Evolutionary conservation across 2,113 vertebrate species (phyloP), one percentile per base, ranked within the genome.

Genomic region (Malurus alboscapulatus): DNA sequence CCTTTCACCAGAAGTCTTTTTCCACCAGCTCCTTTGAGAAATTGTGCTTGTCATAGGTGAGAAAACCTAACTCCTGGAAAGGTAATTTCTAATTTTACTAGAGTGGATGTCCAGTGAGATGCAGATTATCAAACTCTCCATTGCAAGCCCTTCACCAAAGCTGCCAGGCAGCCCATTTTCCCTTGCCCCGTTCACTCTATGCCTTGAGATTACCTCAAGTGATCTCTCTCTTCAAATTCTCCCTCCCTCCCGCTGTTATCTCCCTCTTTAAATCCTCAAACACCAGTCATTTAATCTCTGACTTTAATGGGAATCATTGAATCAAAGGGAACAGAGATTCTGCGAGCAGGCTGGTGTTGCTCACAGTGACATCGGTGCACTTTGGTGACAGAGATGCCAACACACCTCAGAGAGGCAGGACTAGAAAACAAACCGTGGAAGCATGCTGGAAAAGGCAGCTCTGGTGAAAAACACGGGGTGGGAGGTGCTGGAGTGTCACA

Each of bases 401-500:
- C 45, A 72, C 71, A 45, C 47, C 74, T 83, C 55, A 29, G 73
- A 85, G 54, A 58, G 66, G 87, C 75, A 84, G 62, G 74, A 58
- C 50, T 87, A 51, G 44, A 66, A 93, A 88, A 88, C 72, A 94
- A 88, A 74, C 17, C 0, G 0, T 74, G 79, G 59, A 75, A 74
- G 45, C 40, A 38, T 36, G 2, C 42, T 62, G 55, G 50, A 63
- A 15, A 78, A 40, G 73, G 55, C 83, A 87, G 67, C 80, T 92
- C 91, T 82, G 88, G 91, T 86, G 78, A 83, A 73, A 91, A 7
- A 72, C 27, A 12, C 18, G 75, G 94, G 42, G 85, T 93, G 65
- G 75, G 90, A 95, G 67, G 94, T 93, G 95, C 91, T 74, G 92
- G 74, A 92, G 88, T 92, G 81, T 68, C 80, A 93, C 93, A 92